phyloP scores from a whole-genome alignment of 2,113 vertebrate genomes.

The Scatophagus argus region DNA sequence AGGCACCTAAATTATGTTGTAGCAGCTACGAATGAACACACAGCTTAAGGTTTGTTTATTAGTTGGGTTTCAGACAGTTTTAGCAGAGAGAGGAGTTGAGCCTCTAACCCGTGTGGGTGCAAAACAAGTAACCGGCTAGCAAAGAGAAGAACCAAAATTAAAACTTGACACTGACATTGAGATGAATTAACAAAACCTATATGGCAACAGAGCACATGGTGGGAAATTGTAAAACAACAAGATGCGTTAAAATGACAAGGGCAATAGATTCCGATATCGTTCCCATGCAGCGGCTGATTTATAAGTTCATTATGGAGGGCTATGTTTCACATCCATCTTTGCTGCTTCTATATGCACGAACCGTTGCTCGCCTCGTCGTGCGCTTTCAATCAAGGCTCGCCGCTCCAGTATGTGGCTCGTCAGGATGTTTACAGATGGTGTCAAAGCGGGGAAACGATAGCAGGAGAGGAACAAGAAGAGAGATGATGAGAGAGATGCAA shows the following conservation, averaged over 20 bases:
- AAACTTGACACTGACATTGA: background rate
- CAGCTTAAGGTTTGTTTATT: background rate
- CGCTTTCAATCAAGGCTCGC: conserved; percentile 51
- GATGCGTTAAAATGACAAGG: conserved; percentile 27
- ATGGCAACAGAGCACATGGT: conserved; percentile 25
- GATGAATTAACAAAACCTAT: conserved; percentile 19
- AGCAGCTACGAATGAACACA: conserved; percentile 11
- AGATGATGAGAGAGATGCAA: conserved; percentile 29
- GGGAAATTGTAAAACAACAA: conserved; percentile 38
- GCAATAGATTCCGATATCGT: conserved; percentile 23
- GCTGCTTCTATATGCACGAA: conserved; percentile 61
- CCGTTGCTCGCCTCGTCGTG: conserved; percentile 41
- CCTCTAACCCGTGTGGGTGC: background rate
- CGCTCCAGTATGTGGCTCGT: conserved; percentile 30
- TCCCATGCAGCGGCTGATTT: conserved; percentile 54
- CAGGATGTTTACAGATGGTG: conserved; percentile 58
- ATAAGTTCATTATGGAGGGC: conserved; percentile 63
- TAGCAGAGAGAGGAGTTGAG: background rate
- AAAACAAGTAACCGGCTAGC: conserved; percentile 1
- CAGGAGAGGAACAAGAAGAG: background rate
- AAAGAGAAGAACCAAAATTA: conserved; percentile 11
- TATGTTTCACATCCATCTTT: conserved; percentile 58
- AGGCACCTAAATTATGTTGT: conserved; percentile 34
- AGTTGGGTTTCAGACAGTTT: background rate
- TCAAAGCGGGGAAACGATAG: conserved; percentile 29